Conservation (phyloP, 2,888 invertebrate genomes). For the Cephus nigrinus region DNA sequence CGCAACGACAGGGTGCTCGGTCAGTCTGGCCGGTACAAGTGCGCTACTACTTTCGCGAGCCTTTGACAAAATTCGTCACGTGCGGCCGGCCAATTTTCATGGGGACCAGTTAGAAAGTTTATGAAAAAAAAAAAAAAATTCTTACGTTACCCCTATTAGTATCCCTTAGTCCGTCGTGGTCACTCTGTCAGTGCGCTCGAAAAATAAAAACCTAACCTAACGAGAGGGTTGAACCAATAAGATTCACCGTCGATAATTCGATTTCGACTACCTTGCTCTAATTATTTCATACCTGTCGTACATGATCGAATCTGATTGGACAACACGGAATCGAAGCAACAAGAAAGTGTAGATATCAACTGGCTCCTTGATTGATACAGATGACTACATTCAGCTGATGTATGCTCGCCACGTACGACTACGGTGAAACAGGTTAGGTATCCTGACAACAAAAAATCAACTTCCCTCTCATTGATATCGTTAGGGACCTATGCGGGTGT, state of each 20-base stretch:
- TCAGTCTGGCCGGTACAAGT: neutral
- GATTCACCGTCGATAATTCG: neutral
- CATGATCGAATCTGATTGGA: constrained; percentile 49
- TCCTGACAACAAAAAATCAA: constrained; percentile 29
- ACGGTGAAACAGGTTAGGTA: constrained; percentile 48
- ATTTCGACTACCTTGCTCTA: constrained; percentile 28
- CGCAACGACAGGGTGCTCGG: neutral
- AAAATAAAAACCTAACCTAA: neutral
- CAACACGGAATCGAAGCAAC: constrained; percentile 33
- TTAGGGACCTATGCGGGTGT: neutral
- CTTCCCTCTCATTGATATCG: constrained; percentile 30
- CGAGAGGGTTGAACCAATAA: neutral
- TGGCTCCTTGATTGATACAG: constrained; percentile 52
- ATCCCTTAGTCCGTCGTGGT: neutral
- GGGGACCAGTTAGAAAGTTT: neutral
- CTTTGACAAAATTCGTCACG: neutral
- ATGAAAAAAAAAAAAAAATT: neutral
- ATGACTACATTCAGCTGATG: constrained; percentile 52
- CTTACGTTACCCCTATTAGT: no score
- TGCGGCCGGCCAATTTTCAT: neutral
- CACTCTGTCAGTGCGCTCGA: neutral
- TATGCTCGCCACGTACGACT: constrained; percentile 28
- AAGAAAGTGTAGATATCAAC: constrained; percentile 42
- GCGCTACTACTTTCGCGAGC: neutral
- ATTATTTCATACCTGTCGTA: constrained; percentile 44